Base-by-base conservation (phyloP, 2,113 vertebrate genomes). In the Calyptomena viridis region DNA sequence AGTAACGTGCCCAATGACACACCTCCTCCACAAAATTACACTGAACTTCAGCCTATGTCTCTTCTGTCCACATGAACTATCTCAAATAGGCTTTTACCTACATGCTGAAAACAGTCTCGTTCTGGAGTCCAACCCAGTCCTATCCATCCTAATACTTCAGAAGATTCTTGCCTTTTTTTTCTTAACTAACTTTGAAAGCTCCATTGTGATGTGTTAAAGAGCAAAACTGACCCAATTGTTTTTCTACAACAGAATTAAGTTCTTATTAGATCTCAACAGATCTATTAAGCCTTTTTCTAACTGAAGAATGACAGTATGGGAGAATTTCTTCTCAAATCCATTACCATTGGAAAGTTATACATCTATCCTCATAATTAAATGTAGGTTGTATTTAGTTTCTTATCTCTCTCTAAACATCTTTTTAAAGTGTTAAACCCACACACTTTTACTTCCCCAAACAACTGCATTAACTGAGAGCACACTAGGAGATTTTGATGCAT, bases 141-240 rank as follows among this genome's bases (percentile, higher is more conserved):
- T 40, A 77, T 71, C 59, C 55, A 40, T 44, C 53, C n/a, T 60
- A 85, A 74, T 58, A 90, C 40, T 90, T 92, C 72, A 83, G 67
- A 76, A 73, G 63, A 92, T 68, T 90, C 46, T 76, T 80, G 63
- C 33, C 42, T 71, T 53, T 37, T 77, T 71, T 71, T 72, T 46
- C 64, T 56, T 33, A 89, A 93, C 76, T 88, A 76, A 80, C 73
- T 94, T 88, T 73, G 82, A 90, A 88, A 87, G 85, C 72, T 88
- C 63, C 23, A 66, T 17, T 84, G 55, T 76, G 72, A 85, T 53
- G 22, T 33, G 37, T 49, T 88, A 76, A 92, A 91, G 31, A 85
- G 27, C 46, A 80, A 66, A 95, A 93, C 0, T 39, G 55, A 88
- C 30, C 11, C 88, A 85, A 49, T 8, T 77, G 76, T 58, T 50